A percentile compares a stretch with the other conserved stretches of the same genome.
phyloP scores from a whole-genome alignment of 1,140 invertebrate species.

The Hycleus cichorii region DNA sequence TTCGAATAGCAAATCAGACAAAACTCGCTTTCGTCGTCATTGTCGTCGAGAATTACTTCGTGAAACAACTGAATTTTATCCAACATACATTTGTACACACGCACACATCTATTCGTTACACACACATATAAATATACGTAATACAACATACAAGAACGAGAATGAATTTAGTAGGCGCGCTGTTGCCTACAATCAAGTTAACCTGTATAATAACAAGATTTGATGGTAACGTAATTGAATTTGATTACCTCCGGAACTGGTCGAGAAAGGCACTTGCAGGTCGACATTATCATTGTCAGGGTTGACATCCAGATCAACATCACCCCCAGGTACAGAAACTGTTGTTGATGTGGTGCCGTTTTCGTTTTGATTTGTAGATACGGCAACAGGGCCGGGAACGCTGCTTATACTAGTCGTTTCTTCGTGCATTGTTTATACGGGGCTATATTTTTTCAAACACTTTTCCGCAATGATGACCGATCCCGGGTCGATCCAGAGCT shows the following conservation, averaged over 20 bases:
- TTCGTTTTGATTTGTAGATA: slow-evolving; percentile 39
- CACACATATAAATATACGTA: neutral
- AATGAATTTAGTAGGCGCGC: slow-evolving; percentile 25
- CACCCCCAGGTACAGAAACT: slow-evolving; percentile 27
- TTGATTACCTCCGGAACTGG: slow-evolving; percentile 34
- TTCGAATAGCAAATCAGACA: no score
- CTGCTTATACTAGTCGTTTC: slow-evolving; percentile 40
- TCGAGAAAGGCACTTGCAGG: slow-evolving; percentile 39
- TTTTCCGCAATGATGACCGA: slow-evolving; percentile 37
- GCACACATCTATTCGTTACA: no score
- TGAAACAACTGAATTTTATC: no score
- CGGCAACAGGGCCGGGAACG: slow-evolving; percentile 44
- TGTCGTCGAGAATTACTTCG: neutral
- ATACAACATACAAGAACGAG: slow-evolving; percentile 23
- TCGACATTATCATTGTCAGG: slow-evolving; percentile 37
- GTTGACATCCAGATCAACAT: slow-evolving; percentile 35
- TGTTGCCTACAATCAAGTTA: slow-evolving; percentile 15
- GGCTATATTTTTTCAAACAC: slow-evolving; percentile 21
- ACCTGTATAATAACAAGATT: slow-evolving; percentile 24
- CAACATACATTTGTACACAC: no score
- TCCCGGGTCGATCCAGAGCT: slow-evolving; percentile 36
- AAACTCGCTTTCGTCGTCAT: neutral
- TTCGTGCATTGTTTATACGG: slow-evolving; percentile 42
- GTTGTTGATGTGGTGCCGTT: slow-evolving; percentile 28
- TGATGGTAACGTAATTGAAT: slow-evolving; percentile 1